Evolutionary conservation across 2,113 vertebrate species (phyloP).

Genomic region (Isichthys henryi): DNA sequence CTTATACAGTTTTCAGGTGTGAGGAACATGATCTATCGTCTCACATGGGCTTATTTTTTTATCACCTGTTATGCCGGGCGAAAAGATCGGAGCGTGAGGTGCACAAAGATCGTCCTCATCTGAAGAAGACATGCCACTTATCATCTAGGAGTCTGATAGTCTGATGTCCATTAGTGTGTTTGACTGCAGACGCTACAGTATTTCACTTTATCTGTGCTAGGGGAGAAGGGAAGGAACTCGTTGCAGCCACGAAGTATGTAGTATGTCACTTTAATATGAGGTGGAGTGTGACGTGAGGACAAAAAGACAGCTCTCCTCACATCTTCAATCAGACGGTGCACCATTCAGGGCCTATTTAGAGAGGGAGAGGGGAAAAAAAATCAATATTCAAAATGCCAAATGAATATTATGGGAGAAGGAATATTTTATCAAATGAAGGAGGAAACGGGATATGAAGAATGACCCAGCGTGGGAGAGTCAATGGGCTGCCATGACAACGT

Average conservation of each 20-base stretch:
- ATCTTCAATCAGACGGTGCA: slow-evolving; percentile 41
- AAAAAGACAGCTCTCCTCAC: slow-evolving; percentile 32
- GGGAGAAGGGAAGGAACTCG: not conserved
- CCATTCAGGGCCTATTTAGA: slow-evolving; percentile 42
- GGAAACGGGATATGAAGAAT: slow-evolving; percentile 69
- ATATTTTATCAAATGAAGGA: slow-evolving; percentile 63
- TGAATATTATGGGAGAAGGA: slow-evolving; percentile 54
- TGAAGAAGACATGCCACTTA: not conserved
- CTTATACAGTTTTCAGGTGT: not conserved
- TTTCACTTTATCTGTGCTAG: not conserved
- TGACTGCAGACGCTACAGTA: not conserved
- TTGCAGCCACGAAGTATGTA: not conserved
- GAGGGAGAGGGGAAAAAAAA: slow-evolving; percentile 32
- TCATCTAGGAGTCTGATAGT: not conserved
- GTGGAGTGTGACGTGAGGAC: slow-evolving; percentile 34
- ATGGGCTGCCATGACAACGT: slow-evolving; percentile 60
- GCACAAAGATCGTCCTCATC: not conserved
- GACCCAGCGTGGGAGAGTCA: slow-evolving; percentile 61
- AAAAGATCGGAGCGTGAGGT: not conserved
- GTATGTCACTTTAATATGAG: not conserved
- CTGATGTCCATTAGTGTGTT: slow-evolving; percentile 3
- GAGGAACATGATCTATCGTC: not conserved
- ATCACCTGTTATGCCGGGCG: not conserved
- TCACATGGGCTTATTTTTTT: not conserved
- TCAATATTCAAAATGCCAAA: slow-evolving; percentile 69